Base-by-base conservation (phyloP, 2,888 invertebrate species). In the Heliconius sara region DNA sequence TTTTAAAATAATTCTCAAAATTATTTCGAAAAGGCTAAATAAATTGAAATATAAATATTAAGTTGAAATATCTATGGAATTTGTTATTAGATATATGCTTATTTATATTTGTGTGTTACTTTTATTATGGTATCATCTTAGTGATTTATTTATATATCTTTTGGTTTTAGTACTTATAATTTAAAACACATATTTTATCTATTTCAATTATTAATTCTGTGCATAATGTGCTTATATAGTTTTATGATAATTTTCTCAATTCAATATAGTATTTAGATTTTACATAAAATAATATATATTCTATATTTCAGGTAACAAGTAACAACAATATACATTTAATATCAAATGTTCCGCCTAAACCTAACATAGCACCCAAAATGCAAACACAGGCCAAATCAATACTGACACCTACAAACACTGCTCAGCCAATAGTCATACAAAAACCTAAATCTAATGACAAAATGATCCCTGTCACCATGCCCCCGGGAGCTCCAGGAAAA, bases 381-480 rank as follows among this genome's bases (percentile, higher is more conserved):
- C 84, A 90, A 19, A 85, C 84, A 16, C 91, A 87, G 79, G 92
- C 91, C 80, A 94, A 95, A 84, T 90, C 92, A 81, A 91, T 94
- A 79, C 87, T 95, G 3, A 89, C 94, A 65, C 93, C 95, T 7
- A 91, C 92, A 27, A 93, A 93, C 80, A 83, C 91, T 68, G 88
- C 93, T 68, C 96, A 95, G 84, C 96, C 96, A 10, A 94, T 96
- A 83, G 95, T 96, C 57, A 95, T 96, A 82, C 96, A 96, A 84
- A 96, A 96, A 87, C 92, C 95, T 30, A 95, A 94, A 85, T 83
- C 88, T 9, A 93, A 89, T 84, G 92, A 95, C 73, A 95, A 96
- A 85, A 92, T 95, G 87, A 92, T 95, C 2, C 95, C 96, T 0
- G 95, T 95, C 43, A 93, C 92, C 83, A 93, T 95, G 68, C 91